Evolutionary conservation across 2,797 vertebrate species (phyloP).

Genomic region (Moxostoma hubbsi): DNA sequence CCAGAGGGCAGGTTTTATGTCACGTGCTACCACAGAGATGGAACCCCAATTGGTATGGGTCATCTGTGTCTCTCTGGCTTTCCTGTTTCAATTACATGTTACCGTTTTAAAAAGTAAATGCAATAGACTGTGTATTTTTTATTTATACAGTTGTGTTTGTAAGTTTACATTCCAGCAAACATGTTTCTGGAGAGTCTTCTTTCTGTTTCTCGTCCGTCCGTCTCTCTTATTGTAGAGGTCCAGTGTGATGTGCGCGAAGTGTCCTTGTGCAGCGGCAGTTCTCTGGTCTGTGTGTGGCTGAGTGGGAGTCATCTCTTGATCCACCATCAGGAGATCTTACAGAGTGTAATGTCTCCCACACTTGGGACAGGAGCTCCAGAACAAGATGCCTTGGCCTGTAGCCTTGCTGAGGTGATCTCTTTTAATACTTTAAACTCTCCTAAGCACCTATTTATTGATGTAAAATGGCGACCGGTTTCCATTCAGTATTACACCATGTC

Average conservation of each 20-base stretch:
- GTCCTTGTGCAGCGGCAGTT: constrained; percentile 69
- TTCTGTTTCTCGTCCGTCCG: not conserved
- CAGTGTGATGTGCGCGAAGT: constrained; percentile 82
- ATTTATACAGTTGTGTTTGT: not conserved
- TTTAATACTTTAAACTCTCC: not conserved
- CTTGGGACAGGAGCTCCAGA: constrained; percentile 67
- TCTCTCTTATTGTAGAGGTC: constrained; percentile 75
- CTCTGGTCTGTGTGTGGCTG: constrained; percentile 89
- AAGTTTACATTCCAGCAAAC: too few relatives aligned
- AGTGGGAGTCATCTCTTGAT: constrained; percentile 75
- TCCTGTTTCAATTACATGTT: not conserved
- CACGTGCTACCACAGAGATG: constrained; percentile 87
- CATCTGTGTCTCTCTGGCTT: not conserved
- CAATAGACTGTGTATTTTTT: not conserved
- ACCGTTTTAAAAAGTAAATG: not conserved
- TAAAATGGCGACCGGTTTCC: too few relatives aligned
- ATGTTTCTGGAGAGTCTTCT: too few relatives aligned
- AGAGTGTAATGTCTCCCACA: constrained; percentile 69
- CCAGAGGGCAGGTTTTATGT: constrained; percentile 82
- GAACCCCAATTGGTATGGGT: constrained; percentile 82
- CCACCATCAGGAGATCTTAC: constrained; percentile 74
- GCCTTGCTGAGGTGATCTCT: constrained; percentile 82
- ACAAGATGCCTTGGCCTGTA: constrained; percentile 71
- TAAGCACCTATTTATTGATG: too few relatives aligned
- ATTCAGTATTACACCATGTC: too few relatives aligned